phyloP scores from a whole-genome alignment of 2,797 vertebrate species.

The Rousettus madagascariensis region DNA sequence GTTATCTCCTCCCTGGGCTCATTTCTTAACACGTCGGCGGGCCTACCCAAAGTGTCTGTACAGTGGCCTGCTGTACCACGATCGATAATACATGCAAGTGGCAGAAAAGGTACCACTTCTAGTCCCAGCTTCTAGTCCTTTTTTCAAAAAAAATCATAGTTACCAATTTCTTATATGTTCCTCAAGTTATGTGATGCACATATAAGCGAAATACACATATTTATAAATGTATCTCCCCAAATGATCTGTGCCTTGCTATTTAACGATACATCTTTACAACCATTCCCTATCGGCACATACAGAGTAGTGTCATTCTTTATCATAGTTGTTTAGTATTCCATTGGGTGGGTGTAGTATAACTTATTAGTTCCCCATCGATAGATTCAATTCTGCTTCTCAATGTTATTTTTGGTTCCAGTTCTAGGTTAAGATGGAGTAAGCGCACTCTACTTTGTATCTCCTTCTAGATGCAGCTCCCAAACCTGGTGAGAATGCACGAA shows the following conservation, averaged over 20 bases:
- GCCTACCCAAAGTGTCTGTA: background rate
- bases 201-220: background rate
- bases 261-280: background rate
- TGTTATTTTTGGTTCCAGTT: background rate
- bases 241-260: background rate
- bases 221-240: background rate
- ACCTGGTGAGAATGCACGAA: background rate
- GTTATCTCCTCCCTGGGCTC: background rate
- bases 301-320: background rate
- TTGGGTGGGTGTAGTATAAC: background rate
- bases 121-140: background rate
- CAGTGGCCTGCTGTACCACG: background rate
- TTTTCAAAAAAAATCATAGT: background rate
- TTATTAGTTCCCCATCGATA: background rate
- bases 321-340: background rate
- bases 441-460: background rate
- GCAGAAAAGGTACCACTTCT: no score
- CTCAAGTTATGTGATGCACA: background rate
- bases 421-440: background rate
- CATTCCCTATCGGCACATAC: background rate
- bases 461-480: background rate
- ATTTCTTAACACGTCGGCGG: background rate
- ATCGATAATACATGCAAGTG: accelerated
- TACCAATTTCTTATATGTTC: background rate
- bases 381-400: background rate